These are phyloP conservation scores for Lymantria monacha DNA, from an alignment of 2,888 invertebrate species.

Conservation along the genomic window DNA sequence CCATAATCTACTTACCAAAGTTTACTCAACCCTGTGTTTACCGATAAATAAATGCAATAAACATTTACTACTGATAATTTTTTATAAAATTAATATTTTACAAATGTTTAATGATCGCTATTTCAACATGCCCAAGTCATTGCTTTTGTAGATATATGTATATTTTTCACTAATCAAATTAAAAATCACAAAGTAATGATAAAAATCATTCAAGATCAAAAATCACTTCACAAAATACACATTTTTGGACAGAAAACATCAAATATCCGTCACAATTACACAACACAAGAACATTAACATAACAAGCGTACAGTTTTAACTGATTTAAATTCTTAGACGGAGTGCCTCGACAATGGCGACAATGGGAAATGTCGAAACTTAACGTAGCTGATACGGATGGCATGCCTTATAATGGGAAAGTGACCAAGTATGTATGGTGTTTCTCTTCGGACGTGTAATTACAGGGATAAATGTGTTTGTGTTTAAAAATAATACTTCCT, in stretches of 20 bases:
- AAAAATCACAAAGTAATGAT: background rate
- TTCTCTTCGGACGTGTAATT: conserved; percentile 4
- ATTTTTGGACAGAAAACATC: background rate
- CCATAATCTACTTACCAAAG: too few relatives aligned
- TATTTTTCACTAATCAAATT: background rate
- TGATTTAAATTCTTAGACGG: conserved; percentile 35
- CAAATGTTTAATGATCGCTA: background rate
- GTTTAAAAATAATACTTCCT: conserved; percentile 1
- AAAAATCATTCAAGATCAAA: background rate
- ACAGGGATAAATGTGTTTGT: conserved; percentile 4
- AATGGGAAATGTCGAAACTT: conserved; percentile 26
- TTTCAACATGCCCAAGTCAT: background rate
- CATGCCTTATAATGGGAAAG: conserved; percentile 35
- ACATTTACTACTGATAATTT: background rate
- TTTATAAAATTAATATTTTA: background rate
- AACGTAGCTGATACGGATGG: conserved; percentile 20
- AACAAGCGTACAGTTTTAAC: conserved; percentile 26
- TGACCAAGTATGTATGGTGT: conserved; percentile 10
- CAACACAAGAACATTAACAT: conserved; percentile 19
- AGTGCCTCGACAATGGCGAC: conserved; percentile 10
- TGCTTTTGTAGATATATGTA: too few relatives aligned
- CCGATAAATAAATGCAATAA: background rate
- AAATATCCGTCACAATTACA: conserved; percentile 14
- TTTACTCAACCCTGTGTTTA: background rate
- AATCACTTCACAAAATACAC: background rate